Evolutionary conservation across 2,888 invertebrate genomes (phyloP), one percentile per base, ranked within the genome.

Genomic region (Colletes collaris): DNA sequence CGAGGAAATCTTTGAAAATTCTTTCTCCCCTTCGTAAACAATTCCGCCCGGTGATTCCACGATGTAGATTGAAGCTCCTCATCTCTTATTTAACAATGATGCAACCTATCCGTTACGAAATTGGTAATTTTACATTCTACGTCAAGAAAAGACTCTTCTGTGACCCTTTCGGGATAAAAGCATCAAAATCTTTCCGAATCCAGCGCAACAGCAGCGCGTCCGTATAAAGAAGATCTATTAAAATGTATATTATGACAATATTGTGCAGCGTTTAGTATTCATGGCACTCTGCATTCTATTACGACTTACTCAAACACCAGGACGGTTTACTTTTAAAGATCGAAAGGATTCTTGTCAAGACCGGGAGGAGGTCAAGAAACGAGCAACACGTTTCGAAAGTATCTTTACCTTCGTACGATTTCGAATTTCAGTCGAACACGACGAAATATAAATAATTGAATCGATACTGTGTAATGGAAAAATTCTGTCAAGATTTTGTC

Each of bases 281-380:
- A 67, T 76, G 46, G 50, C 56, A 35, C 62, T 76, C 67, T 58
- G 35, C 65, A 16, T 60, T 60, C 66, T 66, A 66, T 76, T 73
- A 72, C 62, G 55, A 56, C 50, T 50, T 69, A 63, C 60, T 56
- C 76, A 62, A 66, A 66, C 62, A 73, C n/a, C 55, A 5, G 19
- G 19, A 73, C 53, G 27, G 74, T 73, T 73, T 62, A 50, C 73
- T 13, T 55, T 62, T 50, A 13, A 66, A 73, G 66, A 76, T 76
- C 63, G 66, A 55, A 53, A 58, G 37, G 27, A 37, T 67, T 49
- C 55, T 40, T 40, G 10, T 60, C 3, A 35, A 53, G 56, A 44
- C 50, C 8, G 52, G 46, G 4, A 7, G 3, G 27, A 13, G 19
- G 10, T 44, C 16, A 16, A 44, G 49, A n/a, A n/a, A 40, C 40